These are phyloP conservation scores for Drosophila ironensis DNA, from an alignment of 1,140 invertebrate genomes.

Conservation along the genomic window DNA sequence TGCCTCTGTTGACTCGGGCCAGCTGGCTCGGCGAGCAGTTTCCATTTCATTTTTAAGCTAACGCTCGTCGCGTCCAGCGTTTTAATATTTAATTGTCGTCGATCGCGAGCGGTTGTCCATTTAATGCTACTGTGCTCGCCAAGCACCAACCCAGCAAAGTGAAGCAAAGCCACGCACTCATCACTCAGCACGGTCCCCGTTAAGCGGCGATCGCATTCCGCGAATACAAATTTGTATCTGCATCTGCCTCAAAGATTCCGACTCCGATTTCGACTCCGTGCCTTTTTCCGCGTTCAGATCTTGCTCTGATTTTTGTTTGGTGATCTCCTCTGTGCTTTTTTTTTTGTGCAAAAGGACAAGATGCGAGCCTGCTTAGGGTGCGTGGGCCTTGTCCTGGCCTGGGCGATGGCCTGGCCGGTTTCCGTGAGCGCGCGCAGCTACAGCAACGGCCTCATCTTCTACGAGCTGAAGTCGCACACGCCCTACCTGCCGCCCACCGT, in stretches of 20 bases:
- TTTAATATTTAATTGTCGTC: conserved; percentile 77
- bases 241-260: no score
- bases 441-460: conserved; percentile 73
- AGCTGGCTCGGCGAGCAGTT: conserved; percentile 34
- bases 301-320: background rate
- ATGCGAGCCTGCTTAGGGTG: conserved; percentile 15
- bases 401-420: background rate
- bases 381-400: conserved; percentile 1
- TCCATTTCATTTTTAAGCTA: conserved; percentile 81
- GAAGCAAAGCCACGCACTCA: conserved; percentile 7
- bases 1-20: conserved; percentile 1
- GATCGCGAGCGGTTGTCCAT: conserved; percentile 60
- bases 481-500: conserved; percentile 69
- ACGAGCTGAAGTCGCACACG: conserved; percentile 54
- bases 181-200: conserved; percentile 3
- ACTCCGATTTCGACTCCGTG: no score
- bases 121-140: conserved; percentile 17
- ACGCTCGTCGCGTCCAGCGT: conserved; percentile 58
- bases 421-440: conserved; percentile 55
- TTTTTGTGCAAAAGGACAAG: background rate
- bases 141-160: conserved; percentile 2
- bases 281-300: no score
- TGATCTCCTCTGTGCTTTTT: background rate
- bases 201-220: conserved; percentile 2
- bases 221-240: background rate